These are phyloP conservation scores for Ia io DNA, from an alignment of 2,113 vertebrate genomes.

Conservation along the genomic window DNA sequence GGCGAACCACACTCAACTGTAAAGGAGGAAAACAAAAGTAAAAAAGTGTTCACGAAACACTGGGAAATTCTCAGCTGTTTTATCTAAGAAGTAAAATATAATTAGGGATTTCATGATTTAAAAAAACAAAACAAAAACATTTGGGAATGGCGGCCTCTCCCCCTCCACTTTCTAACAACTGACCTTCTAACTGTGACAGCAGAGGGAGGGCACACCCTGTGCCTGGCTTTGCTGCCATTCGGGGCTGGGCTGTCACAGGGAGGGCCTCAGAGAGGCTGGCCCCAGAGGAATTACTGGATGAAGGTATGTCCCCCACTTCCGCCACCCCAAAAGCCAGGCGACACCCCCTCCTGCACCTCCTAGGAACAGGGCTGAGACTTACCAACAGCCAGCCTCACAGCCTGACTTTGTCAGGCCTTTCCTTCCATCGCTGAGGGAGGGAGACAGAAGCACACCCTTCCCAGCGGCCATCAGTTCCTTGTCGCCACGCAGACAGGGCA, in stretches of 20 bases:
- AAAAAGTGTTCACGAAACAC: rapidly evolving
- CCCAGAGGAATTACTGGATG: no score
- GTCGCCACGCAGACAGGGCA: background rate
- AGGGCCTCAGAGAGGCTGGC: background rate
- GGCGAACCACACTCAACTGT: background rate
- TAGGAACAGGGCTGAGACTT: background rate
- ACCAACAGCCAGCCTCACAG: background rate
- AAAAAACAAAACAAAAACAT: background rate
- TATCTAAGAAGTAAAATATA: background rate
- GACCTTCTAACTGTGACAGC: background rate
- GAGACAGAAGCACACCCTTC: background rate
- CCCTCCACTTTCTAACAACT: background rate
- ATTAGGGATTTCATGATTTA: background rate
- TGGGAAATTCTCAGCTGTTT: background rate
- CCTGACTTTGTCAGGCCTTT: background rate
- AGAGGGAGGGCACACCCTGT: rapidly evolving
- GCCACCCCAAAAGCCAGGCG: background rate
- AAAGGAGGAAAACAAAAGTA: background rate
- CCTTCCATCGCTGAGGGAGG: background rate
- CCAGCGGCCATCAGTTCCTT: background rate
- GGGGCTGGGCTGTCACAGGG: background rate
- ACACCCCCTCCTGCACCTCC: background rate
- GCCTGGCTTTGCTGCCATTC: background rate
- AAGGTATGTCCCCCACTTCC: background rate
- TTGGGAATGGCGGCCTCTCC: background rate